Evolutionary conservation across 2,888 invertebrate genomes (phyloP), one percentile per base, ranked within the genome.

Genomic region (Pheosia gnoma): DNA sequence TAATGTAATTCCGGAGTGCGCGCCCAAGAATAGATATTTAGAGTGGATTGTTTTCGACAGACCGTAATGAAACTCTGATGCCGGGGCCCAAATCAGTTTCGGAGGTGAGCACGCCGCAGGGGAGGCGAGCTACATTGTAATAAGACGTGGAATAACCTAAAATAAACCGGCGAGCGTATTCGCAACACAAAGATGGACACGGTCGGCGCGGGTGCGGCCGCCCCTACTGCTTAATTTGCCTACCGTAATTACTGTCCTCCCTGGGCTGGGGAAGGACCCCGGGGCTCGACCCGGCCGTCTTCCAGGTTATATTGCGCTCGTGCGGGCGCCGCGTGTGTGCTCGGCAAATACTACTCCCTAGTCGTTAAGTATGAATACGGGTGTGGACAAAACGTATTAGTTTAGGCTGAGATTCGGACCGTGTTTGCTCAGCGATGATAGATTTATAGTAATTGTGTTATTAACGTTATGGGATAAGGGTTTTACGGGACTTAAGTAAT

Each of bases 151-250:
- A 91, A 92, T 89, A 91, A 92, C 90, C 90, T 90, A 90, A 92
- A 93, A 93, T 91, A 93, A 93, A 92, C 93, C 89, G 87, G 72
- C 81, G 80, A 83, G 78, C 80, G 79, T 75, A 79, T 78, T 77
- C 77, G 79, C 80, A 78, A 86, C 78, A 90, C 89, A 90, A 90
- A 90, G 91, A 91, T 90, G 92, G 91, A 90, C 91, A 91, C 84
- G 85, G 80, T 72, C 75, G 84, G 82, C 72, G 85, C 80, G 83
- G 84, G 85, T 81, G 79, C 77, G 78, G 74, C 74, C 79, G 88
- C 91, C 91, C 92, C 91, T 88, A 93, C 93, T 94, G 94, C 94
- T 94, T 94, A 94, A 94, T 94, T 94, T 94, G 94, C 94, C 94
- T 94, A 93, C 93, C 92, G 94, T 94, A 94, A 94, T 94, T 94